phyloP scores from a whole-genome alignment of 2,888 invertebrate genomes.

The Calliopum simillimum region DNA sequence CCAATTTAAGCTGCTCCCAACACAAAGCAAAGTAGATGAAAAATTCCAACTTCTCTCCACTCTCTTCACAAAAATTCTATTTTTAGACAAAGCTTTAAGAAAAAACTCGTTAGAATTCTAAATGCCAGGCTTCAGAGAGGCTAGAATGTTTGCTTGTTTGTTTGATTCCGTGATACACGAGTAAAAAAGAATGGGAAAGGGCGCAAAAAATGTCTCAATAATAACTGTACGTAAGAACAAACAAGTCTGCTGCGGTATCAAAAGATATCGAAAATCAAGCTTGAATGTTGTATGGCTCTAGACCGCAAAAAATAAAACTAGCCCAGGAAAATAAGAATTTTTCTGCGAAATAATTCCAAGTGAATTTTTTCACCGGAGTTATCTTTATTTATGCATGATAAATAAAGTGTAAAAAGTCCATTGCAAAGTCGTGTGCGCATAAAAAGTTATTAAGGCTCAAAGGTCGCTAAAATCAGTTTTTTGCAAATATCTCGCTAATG shows the following conservation, averaged over 20 bases:
- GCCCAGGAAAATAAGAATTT: too few species aligned
- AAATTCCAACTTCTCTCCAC: background rate
- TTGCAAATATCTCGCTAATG: too few species aligned
- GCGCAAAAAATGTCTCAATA: background rate
- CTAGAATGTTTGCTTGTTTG: background rate
- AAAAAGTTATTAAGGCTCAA: too few species aligned
- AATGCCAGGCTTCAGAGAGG: background rate
- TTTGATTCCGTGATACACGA: background rate
- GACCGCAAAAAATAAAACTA: background rate
- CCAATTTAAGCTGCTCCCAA: background rate
- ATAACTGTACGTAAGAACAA: background rate
- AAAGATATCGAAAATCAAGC: background rate
- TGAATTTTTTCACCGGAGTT: too few species aligned
- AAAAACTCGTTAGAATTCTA: conserved; percentile 22
- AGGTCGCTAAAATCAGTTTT: too few species aligned
- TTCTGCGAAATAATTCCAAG: too few species aligned
- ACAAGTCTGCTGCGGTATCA: background rate
- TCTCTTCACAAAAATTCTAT: conserved; percentile 1
- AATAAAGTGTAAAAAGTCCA: too few species aligned
- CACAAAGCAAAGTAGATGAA: background rate
- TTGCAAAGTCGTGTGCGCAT: too few species aligned
- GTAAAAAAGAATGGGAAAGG: background rate
- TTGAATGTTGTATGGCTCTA: too few species aligned
- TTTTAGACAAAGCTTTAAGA: conserved; percentile 17
- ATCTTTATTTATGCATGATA: too few species aligned